Evolutionary conservation across 2,797 vertebrate genomes (phyloP).

Genomic region (Liasis olivaceus): DNA sequence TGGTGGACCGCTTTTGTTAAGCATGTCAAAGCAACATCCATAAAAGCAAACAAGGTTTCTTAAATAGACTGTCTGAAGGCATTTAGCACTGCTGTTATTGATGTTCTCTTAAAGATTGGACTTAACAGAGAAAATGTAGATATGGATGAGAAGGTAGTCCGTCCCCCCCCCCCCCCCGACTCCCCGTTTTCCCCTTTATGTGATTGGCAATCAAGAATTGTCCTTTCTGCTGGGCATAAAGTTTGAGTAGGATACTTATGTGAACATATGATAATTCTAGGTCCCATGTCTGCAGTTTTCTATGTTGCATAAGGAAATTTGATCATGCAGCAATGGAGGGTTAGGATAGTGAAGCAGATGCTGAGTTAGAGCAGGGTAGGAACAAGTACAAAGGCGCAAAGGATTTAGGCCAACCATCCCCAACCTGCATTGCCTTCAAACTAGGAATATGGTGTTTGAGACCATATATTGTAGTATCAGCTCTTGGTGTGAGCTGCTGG

Average conservation of each 20-base stretch:
- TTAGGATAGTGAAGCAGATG: background rate
- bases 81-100: background rate
- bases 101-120: background rate
- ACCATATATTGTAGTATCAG: background rate
- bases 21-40: conserved; percentile 20
- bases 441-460: background rate
- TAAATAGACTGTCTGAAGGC: background rate
- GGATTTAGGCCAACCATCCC: background rate
- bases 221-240: background rate
- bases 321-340: background rate
- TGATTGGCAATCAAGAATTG: background rate
- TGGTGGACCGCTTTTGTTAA: conserved; percentile 32
- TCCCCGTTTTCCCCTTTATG: background rate
- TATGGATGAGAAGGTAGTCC: background rate
- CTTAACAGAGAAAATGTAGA: background rate
- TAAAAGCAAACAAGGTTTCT: conserved; percentile 14
- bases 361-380: background rate
- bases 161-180: no score
- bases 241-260: background rate
- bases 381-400: background rate
- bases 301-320: background rate
- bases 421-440: background rate
- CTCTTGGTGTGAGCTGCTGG: background rate
- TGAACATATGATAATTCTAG: no score
- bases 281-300: background rate